Evolutionary conservation across 2,888 invertebrate genomes (phyloP), one percentile per base, ranked within the genome.

Genomic region (Nomada flava): DNA sequence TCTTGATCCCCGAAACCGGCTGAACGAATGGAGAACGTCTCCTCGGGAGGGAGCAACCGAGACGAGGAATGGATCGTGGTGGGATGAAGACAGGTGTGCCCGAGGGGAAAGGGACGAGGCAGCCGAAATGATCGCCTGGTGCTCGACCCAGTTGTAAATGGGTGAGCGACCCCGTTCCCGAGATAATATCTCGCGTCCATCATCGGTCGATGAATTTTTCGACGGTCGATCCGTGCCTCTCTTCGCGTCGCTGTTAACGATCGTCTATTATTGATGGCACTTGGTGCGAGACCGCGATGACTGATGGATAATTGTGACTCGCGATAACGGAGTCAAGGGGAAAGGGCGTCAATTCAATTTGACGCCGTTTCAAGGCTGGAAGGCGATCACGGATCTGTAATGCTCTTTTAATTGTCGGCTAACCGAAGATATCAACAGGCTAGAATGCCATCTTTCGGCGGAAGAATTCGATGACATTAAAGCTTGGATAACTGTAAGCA

Each of bases 131-230:
- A 79, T 80, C 84, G 79, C 76, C 78, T 75, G 84, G 52, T 79
- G 62, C 73, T 89, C 87, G 92, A 93, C 93, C 93, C 91, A 92
- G 92, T 92, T 93, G 89, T 90, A 92, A 92, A 92, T 92, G 91
- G 92, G 92, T 91, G 91, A 92, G 86, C 89, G 92, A 90, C 91
- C 92, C 89, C 91, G 91, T 92, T 92, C 88, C 79, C 86, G 84
- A 84, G 80, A 85, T 89, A 89, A 86, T 85, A 87, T 90, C 86
- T 86, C 85, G 85, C 87, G 88, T 90, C 88, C 89, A 89, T 90
- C 90, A 91, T 90, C 84, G 88, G 78, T 86, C 88, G 87, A 90
- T 89, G 89, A 89, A 91, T 90, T 91, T 91, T 89, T 89, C 89
- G 90, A 86, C 86, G 88, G 76, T 79, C 76, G 63, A 78, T 26